A percentile compares a stretch with the other conserved stretches of the same genome.
Conservation (phyloP, 1,140 invertebrate species). For the Aphis craccivora region DNA sequence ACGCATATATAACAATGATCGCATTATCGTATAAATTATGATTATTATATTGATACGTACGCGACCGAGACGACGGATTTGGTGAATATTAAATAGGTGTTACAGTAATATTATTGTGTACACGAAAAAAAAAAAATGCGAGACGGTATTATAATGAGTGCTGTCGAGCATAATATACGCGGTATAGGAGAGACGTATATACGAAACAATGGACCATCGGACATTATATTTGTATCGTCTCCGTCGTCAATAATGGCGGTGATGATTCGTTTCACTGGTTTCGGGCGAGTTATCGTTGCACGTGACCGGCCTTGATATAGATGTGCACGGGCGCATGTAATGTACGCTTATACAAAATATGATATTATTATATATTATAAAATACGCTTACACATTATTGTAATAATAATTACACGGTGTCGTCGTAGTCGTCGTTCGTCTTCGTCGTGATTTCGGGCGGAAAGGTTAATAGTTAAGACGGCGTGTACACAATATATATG, state of each 20-base stretch:
- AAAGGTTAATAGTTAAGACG: background rate
- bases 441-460: background rate
- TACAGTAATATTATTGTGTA: background rate
- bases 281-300: background rate
- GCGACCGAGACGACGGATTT: background rate
- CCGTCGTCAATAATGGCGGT: no score
- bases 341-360: no score
- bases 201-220: background rate
- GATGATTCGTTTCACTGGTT: background rate
- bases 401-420: constrained; percentile 21
- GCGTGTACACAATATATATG: background rate
- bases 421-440: background rate
- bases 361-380: background rate
- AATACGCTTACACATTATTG: background rate
- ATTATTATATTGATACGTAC: background rate
- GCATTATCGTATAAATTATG: background rate
- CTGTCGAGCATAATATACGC: no score
- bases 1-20: background rate
- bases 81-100: background rate
- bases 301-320: constrained; percentile 51
- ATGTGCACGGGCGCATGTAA: background rate
- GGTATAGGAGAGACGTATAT: background rate
- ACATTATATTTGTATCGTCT: background rate
- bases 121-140: background rate
- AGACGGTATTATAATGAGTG: background rate